Base-by-base conservation (phyloP, 2,113 vertebrate genomes). In the Aspidoscelis tigris region DNA sequence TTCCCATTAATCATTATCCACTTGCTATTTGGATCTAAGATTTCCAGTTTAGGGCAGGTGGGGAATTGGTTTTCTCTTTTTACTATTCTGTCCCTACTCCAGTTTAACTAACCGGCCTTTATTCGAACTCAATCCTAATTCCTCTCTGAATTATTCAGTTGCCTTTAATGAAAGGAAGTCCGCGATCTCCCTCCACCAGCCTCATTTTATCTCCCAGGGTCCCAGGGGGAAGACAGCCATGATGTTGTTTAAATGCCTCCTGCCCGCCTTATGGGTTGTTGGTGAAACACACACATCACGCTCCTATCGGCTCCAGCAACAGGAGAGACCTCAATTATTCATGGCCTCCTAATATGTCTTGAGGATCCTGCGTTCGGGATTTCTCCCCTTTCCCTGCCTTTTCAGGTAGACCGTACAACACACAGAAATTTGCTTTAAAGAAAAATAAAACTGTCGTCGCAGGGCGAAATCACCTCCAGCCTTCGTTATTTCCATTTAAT, bases 151-250 rank as follows among this genome's bases (percentile, higher is more conserved):
- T 96, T 95, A 96, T 96, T 96, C 90, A 95, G 95, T 58, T 85
- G 86, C 89, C 89, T 93, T 93, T 95, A 96, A 97, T 95, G 96
- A 97, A 93, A 95, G 92, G 91, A 95, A 96, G 92, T 96, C 95
- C 95, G 3, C 2, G 3, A 7, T 21, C 68, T 22, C 44, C 12
- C 8, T 44, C 14, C 65, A 33, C 65, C 24, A 20, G 2, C 7
- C n/a, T 24, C 61, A 0, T 50, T 7, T 24, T 50, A 50, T 50
- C 47, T 96, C 94, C 96, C 94, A 97, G 92, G 81, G 94, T 92
- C 97, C 96, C 96, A 88, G 96, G 96, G 96, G 91, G 91, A 94
- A 93, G 94, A 92, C 87, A 94, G 95, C 91, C 93, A 94, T 94
- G 86, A 92, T 90, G 90, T 90, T 94, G 94, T 93, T 93, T 91